Evolutionary conservation across 1,140 invertebrate species (phyloP), one percentile per base, ranked within the genome.

Genomic region (Stenopsyche tienmushanensis): DNA sequence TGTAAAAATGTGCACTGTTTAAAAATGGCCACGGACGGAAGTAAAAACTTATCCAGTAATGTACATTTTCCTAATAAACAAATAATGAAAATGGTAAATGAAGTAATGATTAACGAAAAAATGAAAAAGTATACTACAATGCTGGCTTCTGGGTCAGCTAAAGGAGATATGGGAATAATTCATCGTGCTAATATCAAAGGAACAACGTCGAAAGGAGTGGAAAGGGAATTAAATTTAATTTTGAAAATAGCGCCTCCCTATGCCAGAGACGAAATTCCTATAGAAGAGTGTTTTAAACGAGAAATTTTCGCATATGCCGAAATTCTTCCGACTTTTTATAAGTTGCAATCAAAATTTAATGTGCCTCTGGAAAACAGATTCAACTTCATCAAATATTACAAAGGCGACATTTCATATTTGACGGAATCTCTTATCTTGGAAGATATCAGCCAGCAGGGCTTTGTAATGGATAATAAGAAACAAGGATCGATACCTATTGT

Each of bases 381-480:
- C 49, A 15, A 66, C 18, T 64, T 18, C 39, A 20, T 73, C 15
- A 74, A 75, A 70, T 74, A 15, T 23, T 62, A 57, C 23, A 54
- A 44, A 5, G 57, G 55, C 1, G 23, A 66, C 24, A 18, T 45
- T 15, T 59, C 54, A 41, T 21, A 86, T 85, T 41, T 57, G 2
- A 49, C 63, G 52, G 67, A 70, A 41, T 26, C 80, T 13, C 75
- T 83, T 1, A 76, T 79, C 1, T 77, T 86, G 72, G 84, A 86
- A 58, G 84, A 86, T 69, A 67, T 85, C 13, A 65, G 70, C 8
- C 70, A 73, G 5, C 72, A 72, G n/a, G 82, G 80, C 1, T 86
- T 81, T 63, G 73, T 73, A 9, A 84, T 84, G 78, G 76, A 72
- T 1, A 80, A 85, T 69, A n/a, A n/a, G n/a, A 75, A 83, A 50